Conservation (phyloP, 2,888 invertebrate genomes). For the Drosophila pseudotakahashii region DNA sequence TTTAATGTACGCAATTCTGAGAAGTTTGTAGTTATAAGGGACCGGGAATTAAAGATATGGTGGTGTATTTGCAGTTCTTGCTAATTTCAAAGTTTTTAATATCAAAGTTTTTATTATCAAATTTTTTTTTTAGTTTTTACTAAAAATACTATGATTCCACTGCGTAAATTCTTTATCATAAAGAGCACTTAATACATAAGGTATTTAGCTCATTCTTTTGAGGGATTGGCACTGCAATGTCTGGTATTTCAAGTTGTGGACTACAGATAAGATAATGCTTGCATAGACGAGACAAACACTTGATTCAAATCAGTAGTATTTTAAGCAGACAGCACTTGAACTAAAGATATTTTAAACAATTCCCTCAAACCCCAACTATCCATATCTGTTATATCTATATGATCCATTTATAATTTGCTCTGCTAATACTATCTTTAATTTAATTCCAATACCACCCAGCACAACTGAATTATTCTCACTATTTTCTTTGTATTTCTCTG, state of each 20-base stretch:
- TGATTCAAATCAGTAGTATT: background rate
- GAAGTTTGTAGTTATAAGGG: background rate
- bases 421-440: conserved; percentile 1
- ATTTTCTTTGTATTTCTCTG: conserved; percentile 22
- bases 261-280: conserved; percentile 53
- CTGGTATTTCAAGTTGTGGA: conserved; percentile 19
- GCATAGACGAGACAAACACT: conserved; percentile 4
- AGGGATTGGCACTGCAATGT: background rate
- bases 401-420: conserved; percentile 8
- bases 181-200: background rate
- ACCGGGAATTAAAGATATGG: background rate
- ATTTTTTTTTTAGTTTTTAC: no score
- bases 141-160: background rate
- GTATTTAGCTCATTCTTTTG: background rate
- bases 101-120: no score
- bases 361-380: background rate
- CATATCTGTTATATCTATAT: background rate
- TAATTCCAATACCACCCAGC: background rate
- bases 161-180: background rate
- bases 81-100: background rate
- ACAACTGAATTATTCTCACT: conserved; percentile 19
- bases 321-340: background rate
- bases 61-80: background rate
- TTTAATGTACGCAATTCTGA: background rate
- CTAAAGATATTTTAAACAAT: background rate